Conservation (phyloP, 2,797 vertebrate genomes). For the Lutra lutra region DNA sequence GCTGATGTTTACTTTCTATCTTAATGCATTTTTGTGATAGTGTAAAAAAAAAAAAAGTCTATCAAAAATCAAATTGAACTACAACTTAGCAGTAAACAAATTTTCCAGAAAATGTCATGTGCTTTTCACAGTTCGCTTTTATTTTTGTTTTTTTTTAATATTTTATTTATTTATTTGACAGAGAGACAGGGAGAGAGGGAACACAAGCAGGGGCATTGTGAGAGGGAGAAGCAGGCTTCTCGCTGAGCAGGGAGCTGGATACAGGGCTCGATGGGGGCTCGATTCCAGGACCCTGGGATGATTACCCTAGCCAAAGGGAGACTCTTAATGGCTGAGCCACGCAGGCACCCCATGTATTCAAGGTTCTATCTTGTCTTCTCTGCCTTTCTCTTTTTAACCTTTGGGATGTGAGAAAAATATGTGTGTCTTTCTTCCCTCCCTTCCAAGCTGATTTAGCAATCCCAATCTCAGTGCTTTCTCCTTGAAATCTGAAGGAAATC, state of each 20-base stretch:
- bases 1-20: background rate
- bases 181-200: too few species aligned
- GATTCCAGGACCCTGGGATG: too few species aligned
- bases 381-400: background rate
- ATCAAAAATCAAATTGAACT: background rate
- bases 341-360: background rate
- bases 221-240: too few species aligned
- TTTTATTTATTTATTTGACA: too few species aligned
- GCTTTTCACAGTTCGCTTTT: background rate
- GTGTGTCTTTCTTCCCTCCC: background rate
- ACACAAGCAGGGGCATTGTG: too few species aligned
- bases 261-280: too few species aligned
- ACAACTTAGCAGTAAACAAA: background rate
- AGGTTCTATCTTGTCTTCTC: background rate
- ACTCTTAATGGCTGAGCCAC: too few species aligned
- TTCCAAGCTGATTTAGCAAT: background rate
- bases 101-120: background rate
- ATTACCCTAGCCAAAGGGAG: too few species aligned
- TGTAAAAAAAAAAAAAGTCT: too few species aligned
- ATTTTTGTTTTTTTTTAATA: too few species aligned
- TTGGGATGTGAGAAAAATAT: background rate
- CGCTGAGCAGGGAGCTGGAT: too few species aligned
- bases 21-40: background rate
- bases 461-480: background rate
- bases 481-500: background rate